phyloP scores from a whole-genome alignment of 2,113 vertebrate genomes.

The Myocastor coypus region DNA sequence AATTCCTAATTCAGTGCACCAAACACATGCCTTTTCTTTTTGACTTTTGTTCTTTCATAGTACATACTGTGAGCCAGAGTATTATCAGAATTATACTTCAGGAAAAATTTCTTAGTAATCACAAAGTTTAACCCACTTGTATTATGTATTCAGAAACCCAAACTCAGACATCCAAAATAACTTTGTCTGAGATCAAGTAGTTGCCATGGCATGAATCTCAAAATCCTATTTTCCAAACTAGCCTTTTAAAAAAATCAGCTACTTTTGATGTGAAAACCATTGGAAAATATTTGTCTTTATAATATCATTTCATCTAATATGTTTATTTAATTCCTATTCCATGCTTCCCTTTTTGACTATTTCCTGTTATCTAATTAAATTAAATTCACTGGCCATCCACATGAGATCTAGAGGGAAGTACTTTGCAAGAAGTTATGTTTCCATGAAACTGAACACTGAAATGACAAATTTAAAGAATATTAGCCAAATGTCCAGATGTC shows the following conservation, averaged over 20 bases:
- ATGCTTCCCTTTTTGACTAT: background rate
- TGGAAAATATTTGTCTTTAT: background rate
- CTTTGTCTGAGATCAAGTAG: background rate
- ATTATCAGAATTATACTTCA: slow-evolving; percentile 19
- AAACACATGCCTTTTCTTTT: background rate
- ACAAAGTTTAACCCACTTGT: background rate
- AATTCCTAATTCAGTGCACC: background rate
- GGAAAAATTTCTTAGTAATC: slow-evolving; percentile 18
- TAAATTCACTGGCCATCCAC: background rate
- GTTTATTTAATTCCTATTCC: background rate
- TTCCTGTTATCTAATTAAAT: background rate
- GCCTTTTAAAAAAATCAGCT: background rate
- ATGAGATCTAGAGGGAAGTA: background rate
- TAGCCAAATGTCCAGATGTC: background rate
- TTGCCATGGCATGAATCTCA: background rate
- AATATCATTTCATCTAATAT: background rate
- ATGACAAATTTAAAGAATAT: background rate
- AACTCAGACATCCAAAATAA: background rate
- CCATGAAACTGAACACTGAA: slow-evolving; percentile 10
- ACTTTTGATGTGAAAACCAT: background rate
- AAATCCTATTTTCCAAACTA: background rate
- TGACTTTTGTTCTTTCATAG: background rate
- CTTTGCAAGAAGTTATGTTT: background rate
- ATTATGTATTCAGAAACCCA: background rate
- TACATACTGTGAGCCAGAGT: background rate